These are phyloP conservation scores for Tetragonula carbonaria DNA, from an alignment of 2,888 invertebrate species.

Conservation along the genomic window DNA sequence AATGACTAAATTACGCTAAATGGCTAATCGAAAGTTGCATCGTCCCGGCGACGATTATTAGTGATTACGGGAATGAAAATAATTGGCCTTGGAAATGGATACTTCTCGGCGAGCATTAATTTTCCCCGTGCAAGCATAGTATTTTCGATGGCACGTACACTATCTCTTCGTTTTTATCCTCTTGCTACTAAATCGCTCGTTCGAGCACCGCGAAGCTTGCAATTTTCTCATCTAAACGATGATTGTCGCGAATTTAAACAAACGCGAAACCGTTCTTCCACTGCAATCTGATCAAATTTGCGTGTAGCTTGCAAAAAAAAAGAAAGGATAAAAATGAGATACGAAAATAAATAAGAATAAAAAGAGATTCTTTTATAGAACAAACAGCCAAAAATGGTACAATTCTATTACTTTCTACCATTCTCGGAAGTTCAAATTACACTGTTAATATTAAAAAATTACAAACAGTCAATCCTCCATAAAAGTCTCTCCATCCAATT, in stretches of 20 bases:
- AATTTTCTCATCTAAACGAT: slow-evolving; percentile 16
- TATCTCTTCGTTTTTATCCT: not conserved
- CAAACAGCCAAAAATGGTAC: not conserved
- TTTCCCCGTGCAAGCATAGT: not conserved
- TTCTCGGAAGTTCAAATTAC: not conserved
- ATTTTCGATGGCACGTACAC: not conserved
- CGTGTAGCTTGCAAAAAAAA: not conserved
- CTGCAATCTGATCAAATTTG: not conserved
- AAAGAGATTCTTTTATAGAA: not conserved
- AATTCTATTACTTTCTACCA: not conserved
- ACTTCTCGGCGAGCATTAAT: not conserved
- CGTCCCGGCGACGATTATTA: not conserved
- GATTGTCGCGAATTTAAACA: not conserved
- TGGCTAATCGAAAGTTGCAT: slow-evolving; percentile 5
- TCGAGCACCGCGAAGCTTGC: not conserved
- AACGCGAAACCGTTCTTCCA: not conserved
- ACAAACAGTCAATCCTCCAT: not conserved
- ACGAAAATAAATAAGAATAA: no score
- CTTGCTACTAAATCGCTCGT: slow-evolving; percentile 2
- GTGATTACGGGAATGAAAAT: not conserved
- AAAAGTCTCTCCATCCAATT: no score
- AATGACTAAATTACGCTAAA: not conserved
- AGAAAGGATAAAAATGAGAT: not conserved
- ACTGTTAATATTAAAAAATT: not conserved
- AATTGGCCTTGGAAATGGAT: not conserved